Percentiles rank a stretch among this genome's conserved stretches.
Evolutionary conservation across 2,888 invertebrate species (phyloP).

Genomic region (Pheosia tremula): DNA sequence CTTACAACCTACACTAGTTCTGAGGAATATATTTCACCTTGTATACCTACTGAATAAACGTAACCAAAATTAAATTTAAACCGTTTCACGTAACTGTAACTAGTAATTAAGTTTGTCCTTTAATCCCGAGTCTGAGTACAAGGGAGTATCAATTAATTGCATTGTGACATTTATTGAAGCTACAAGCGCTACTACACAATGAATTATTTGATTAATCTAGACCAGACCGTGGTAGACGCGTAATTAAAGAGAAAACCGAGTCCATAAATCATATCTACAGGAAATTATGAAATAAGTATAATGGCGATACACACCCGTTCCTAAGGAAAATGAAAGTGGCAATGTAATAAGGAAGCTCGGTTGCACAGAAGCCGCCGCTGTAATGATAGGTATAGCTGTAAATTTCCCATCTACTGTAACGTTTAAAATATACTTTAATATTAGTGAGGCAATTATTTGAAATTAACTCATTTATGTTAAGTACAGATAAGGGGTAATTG

Average conservation of each 20-base stretch:
- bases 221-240: constrained; percentile 30
- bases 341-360: constrained; percentile 59
- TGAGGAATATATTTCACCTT: no score
- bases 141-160: constrained; percentile 47
- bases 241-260: constrained; percentile 40
- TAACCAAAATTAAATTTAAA: neutral
- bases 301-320: constrained; percentile 37
- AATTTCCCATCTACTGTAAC: constrained; percentile 38
- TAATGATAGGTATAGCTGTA: constrained; percentile 42
- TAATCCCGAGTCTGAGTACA: constrained; percentile 13
- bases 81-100: constrained; percentile 8
- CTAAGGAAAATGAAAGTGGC: constrained; percentile 56
- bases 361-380: constrained; percentile 52
- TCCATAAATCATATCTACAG: constrained; percentile 41
- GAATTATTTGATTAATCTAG: constrained; percentile 46
- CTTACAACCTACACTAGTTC: no score
- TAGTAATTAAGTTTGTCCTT: constrained; percentile 29
- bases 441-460: no score
- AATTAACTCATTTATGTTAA: no score
- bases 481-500: no score
- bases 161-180: constrained; percentile 50
- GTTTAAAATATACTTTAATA: no score
- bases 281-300: constrained; percentile 35
- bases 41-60: no score
- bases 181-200: constrained; percentile 34